phyloP scores from a whole-genome alignment of 2,888 invertebrate species.

The Melinaea menophilus region DNA sequence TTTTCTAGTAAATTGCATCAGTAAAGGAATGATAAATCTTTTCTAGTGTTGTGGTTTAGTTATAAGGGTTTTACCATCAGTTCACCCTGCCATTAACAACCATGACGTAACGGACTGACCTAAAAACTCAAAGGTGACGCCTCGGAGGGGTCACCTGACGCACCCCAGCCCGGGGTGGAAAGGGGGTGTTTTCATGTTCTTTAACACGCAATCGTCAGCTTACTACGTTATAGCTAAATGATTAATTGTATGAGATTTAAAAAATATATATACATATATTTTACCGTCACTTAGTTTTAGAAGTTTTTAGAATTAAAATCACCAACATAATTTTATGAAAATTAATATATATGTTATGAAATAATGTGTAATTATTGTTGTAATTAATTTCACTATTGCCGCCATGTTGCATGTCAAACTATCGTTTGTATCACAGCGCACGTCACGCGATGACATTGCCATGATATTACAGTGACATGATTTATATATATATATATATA shows the following conservation, averaged over 20 bases:
- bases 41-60: too few relatives aligned
- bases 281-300: too few relatives aligned
- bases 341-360: constrained; percentile 2
- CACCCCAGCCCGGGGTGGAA: constrained; percentile 23
- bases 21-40: too few relatives aligned
- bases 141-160: constrained; percentile 25
- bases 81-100: neutral
- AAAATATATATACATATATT: neutral
- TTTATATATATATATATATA: neutral
- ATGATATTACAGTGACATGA: neutral
- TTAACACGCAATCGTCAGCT: constrained; percentile 39
- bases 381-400: constrained; percentile 15
- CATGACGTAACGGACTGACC: constrained; percentile 9
- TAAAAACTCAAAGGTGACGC: constrained; percentile 22
- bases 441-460: constrained; percentile 12
- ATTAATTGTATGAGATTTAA: constrained; percentile 18
- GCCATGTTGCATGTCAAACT: constrained; percentile 7
- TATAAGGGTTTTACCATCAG: too few relatives aligned
- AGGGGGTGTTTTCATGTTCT: constrained; percentile 37
- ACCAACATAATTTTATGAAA: too few relatives aligned
- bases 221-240: constrained; percentile 27
- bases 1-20: too few relatives aligned
- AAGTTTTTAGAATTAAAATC: too few relatives aligned
- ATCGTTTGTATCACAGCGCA: constrained; percentile 7
- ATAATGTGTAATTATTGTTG: neutral